A percentile compares a stretch with the other conserved stretches of the same genome.
phyloP scores from a whole-genome alignment of 2,797 vertebrate genomes.

The Eulemur coronatus region DNA sequence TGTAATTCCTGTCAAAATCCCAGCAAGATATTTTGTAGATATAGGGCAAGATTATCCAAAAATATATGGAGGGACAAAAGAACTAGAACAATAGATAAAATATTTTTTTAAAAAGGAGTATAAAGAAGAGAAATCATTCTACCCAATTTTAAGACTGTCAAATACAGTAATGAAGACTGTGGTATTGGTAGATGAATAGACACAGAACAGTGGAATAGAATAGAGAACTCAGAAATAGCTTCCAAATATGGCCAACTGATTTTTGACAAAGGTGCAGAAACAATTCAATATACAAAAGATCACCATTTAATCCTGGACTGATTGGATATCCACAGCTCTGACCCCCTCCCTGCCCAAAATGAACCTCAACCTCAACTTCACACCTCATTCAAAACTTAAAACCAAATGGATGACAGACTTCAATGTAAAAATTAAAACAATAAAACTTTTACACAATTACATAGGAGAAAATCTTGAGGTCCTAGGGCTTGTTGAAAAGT shows the following conservation, averaged over 20 bases:
- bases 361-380: not conserved
- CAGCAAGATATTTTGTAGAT: not conserved
- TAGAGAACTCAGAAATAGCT: not conserved
- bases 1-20: not conserved
- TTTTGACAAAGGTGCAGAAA: not conserved
- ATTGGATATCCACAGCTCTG: not conserved
- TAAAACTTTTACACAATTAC: not conserved
- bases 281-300: not conserved
- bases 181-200: not conserved
- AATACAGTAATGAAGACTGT: not conserved
- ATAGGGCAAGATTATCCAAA: not conserved
- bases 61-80: not conserved
- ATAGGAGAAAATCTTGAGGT: not conserved
- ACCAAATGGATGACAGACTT: not conserved
- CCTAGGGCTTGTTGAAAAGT: not conserved
- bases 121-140: not conserved
- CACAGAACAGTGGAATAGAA: not conserved
- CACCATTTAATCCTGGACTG: not conserved
- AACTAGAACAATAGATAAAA: slow-evolving; percentile 26
- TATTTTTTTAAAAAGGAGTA: not conserved
- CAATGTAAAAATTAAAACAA: slow-evolving; percentile 6
- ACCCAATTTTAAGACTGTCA: not conserved
- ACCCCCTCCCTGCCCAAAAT: not conserved
- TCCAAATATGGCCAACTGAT: not conserved
- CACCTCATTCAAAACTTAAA: slow-evolving; percentile 23